These are phyloP conservation scores for Salvelinus sp. DNA, from an alignment of 2,113 vertebrate genomes.

Conservation along the genomic window DNA sequence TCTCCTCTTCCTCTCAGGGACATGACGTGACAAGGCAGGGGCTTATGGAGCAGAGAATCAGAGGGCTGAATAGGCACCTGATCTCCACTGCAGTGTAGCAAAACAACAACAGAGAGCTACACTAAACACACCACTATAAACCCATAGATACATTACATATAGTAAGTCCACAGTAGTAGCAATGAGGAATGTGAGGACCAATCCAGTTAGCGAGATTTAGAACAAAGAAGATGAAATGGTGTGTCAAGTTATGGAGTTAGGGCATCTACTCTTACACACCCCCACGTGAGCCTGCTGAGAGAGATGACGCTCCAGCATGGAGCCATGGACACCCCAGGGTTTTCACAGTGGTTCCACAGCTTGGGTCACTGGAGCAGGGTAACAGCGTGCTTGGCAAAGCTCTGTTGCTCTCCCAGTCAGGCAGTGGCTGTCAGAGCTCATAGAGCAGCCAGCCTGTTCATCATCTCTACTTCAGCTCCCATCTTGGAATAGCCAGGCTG, in stretches of 20 bases:
- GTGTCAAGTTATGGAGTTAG: too few species aligned
- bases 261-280: too few species aligned
- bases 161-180: too few species aligned
- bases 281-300: too few species aligned
- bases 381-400: too few species aligned
- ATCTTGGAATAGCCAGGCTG: not conserved
- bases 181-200: too few species aligned
- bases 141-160: not conserved
- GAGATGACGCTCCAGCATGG: too few species aligned
- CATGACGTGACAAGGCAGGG: not conserved
- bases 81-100: slow-evolving; percentile 22
- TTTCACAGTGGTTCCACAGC: too few species aligned
- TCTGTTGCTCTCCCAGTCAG: not conserved
- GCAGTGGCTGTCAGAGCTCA: not conserved
- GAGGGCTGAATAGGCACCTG: not conserved
- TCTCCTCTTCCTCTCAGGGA: not conserved
- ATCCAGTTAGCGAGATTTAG: too few species aligned
- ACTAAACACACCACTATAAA: slow-evolving; percentile 13
- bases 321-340: too few species aligned
- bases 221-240: too few species aligned
- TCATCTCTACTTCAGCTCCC: not conserved
- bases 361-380: too few species aligned
- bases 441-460: not conserved
- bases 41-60: slow-evolving; percentile 10
- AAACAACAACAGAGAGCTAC: not conserved